Base-by-base conservation (phyloP, 2,113 vertebrate species). In the Spea multiplicata region DNA sequence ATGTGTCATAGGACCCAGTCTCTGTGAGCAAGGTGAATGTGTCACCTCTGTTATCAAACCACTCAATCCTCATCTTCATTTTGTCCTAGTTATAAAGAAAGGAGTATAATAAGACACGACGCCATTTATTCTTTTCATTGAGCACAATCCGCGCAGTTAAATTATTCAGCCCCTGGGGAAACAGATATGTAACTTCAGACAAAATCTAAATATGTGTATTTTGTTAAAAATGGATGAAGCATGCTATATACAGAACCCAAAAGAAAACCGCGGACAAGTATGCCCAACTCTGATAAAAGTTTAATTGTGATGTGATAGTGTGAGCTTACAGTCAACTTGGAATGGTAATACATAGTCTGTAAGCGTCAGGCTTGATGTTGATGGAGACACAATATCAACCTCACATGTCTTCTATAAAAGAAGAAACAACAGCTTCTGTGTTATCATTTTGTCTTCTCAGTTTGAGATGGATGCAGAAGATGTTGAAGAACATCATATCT, bases 181-280 rank as follows among this genome's bases (percentile, higher is more conserved):
- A 8, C 3, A 45, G 59, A 65, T 52, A 75, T 82, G 82, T 83
- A n/a, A 81, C 83, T 46, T 82, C 64, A 45, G 7, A 2, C 82
- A 8, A 44, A 49, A 81, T 61, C 16, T 12, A 12, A 83, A 83
- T 71, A 76, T 3, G 0, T 7, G 59, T 8, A 59, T 0, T 65
- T 4, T 71, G 84, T 88, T 81, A 87, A 89, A 86, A 73, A 84
- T 85, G 84, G 59, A 87, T 81, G 74, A 30, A 17, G 76, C 12
- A 12, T 30, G 17, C 10, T 81, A 68, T 74, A 12, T 0, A 3
- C 45, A 10, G 76, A 0, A 71, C 49, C 1, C 44, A 57, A 71
- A 49, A 71, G 46, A 17, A 76, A 30, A 0, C 44, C 14, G 68
- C 46, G 14, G 75, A 45, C 52, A 72, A 72, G 61, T 2, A 7